Conservation (phyloP, 2,797 vertebrate species). For the Falco naumanni region DNA sequence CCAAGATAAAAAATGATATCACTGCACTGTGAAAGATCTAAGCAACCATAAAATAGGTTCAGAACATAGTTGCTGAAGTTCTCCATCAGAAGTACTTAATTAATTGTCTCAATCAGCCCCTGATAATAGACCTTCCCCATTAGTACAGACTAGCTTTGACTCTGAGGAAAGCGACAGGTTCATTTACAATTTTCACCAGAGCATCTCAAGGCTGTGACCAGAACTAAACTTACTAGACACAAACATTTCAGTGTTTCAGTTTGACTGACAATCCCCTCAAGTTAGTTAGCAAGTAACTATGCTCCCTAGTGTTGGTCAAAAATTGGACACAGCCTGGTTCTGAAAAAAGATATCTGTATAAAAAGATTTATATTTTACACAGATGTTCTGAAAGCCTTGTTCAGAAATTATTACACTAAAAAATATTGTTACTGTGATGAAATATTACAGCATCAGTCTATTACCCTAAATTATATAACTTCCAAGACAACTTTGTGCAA, state of each 20-base stretch:
- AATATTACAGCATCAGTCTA: not conserved
- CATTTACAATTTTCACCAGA: not conserved
- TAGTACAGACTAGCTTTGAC: not conserved
- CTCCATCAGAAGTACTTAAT: not conserved
- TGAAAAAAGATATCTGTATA: not conserved
- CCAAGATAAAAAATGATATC: not conserved
- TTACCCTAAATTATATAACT: not conserved
- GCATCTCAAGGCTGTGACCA: slow-evolving; percentile 9
- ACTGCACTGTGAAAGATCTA: not conserved
- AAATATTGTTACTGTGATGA: not conserved
- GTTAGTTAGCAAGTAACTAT: not conserved
- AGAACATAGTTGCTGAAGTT: not conserved
- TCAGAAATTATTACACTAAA: not conserved
- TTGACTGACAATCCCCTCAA: not conserved
- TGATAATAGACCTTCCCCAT: not conserved
- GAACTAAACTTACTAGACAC: not conserved
- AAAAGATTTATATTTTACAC: not conserved
- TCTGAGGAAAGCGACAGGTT: not conserved
- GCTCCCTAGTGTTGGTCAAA: not conserved
- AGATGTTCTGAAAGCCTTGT: not conserved
- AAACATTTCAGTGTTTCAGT: slow-evolving; percentile 9
- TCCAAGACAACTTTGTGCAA: not conserved
- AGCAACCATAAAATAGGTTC: slow-evolving; percentile 6
- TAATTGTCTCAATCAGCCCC: not conserved
- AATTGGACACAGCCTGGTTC: not conserved